Evolutionary conservation across 2,113 vertebrate genomes (phyloP).

Genomic region (Paedocypris sp.): DNA sequence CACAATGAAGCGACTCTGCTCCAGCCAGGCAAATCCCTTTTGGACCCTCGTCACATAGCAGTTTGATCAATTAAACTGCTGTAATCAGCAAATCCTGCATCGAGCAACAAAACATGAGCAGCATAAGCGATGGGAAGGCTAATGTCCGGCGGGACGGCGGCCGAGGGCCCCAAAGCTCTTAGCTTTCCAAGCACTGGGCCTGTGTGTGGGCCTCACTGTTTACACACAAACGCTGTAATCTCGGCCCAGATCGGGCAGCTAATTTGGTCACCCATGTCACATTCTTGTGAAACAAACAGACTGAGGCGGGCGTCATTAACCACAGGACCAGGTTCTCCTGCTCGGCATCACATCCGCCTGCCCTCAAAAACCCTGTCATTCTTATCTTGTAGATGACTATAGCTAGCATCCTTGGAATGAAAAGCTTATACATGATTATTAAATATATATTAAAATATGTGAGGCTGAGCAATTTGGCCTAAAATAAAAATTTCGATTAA

Average conservation of each 20-base stretch:
- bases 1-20: constrained; percentile 18
- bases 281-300: constrained; percentile 38
- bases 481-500: too few species aligned
- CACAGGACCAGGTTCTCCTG: not conserved
- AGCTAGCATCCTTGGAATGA: too few species aligned
- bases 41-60: not conserved
- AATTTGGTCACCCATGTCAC: constrained; percentile 49
- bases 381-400: too few species aligned
- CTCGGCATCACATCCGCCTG: not conserved
- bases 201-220: constrained; percentile 46
- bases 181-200: constrained; percentile 7
- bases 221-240: constrained; percentile 50
- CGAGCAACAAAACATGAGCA: not conserved
- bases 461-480: too few species aligned
- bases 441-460: too few species aligned
- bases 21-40: constrained; percentile 25
- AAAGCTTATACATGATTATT: too few species aligned
- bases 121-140: not conserved
- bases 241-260: constrained; percentile 43
- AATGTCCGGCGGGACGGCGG: not conserved
- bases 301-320: not conserved
- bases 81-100: not conserved
- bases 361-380: not conserved
- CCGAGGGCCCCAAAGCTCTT: not conserved
- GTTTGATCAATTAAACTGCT: not conserved